Base-by-base conservation (phyloP, 1,140 invertebrate genomes). In the Zaprionus nigranus region DNA sequence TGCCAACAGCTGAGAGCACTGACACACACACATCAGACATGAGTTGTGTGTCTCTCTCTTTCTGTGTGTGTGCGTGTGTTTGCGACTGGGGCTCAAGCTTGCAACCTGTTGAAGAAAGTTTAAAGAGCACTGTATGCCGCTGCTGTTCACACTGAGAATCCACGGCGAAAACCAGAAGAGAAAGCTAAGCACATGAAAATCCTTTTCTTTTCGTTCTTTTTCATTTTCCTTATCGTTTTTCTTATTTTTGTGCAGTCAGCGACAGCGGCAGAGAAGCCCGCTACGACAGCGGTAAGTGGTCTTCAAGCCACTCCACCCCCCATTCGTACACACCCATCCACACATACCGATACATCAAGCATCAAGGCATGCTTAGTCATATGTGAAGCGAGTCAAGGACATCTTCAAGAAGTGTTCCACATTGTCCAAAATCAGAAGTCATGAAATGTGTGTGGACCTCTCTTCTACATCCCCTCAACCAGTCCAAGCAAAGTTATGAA, bases 31-130 rank as follows among this genome's bases (percentile, higher is more conserved):
- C 13, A 40, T 40, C 40, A 46, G 5, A 46, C n/a, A 20, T 17
- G 40, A 46, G 40, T 17, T 46, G 40, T n/a, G 40, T 43, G 15
- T 7, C 15, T 17, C 2, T 46, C 2, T 46, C n/a, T 46, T 4
- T 5, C 0, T 26, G 24, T 26, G 24, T 26, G 40, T 46, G 40
- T 46, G 40, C 7, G 40, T 13, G n/a, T 43, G 2, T 43, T 15
- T 46, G n/a, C 7, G n/a, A 9, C 2, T 26, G 43, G 26, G 36
- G 13, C 26, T 20, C 51, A 24, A 58, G 24, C 60, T 53, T 76
- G 68, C 83, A 87, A 87, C 83, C 83, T 87, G 83, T 87, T 87
- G 83, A 83, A 62, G 64, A 77, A 77, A 72, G 74, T 72, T 77
- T 77, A 77, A 79, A 79, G 78, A 79, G 78, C 59, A 75, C 40